phyloP scores from a whole-genome alignment of 2,113 vertebrate genomes.

The Chelonoidis abingdonii region DNA sequence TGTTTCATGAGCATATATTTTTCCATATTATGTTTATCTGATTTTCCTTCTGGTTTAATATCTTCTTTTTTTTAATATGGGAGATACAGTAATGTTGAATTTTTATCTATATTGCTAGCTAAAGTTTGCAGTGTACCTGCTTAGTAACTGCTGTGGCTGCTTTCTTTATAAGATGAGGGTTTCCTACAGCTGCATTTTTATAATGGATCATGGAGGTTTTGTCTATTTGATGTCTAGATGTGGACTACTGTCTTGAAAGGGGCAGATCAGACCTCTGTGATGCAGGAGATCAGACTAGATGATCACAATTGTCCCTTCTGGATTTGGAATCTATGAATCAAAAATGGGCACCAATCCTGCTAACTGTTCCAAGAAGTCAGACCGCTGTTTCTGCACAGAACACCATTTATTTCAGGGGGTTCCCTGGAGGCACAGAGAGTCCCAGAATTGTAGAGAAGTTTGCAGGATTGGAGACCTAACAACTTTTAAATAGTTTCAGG shows the following conservation, averaged over 20 bases:
- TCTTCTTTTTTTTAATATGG: slow-evolving; percentile 10
- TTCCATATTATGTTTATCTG: slow-evolving; percentile 63
- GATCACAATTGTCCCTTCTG: background rate
- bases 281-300: background rate
- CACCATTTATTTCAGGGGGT: background rate
- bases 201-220: slow-evolving; percentile 1
- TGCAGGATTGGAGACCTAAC: background rate
- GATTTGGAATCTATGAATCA: background rate
- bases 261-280: background rate
- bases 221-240: background rate
- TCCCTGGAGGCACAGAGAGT: background rate
- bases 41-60: slow-evolving; percentile 66
- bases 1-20: slow-evolving; percentile 48
- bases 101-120: slow-evolving; percentile 33
- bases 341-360: background rate
- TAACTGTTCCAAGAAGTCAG: background rate
- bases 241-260: background rate
- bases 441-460: background rate
- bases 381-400: background rate
- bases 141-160: slow-evolving; percentile 24
- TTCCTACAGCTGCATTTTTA: slow-evolving; percentile 12
- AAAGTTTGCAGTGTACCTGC: slow-evolving; percentile 13
- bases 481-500: background rate
- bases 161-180: slow-evolving; percentile 41
- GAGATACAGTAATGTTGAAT: slow-evolving; percentile 35